Percentiles rank a stretch among this genome's conserved stretches.
Conservation (phyloP, 2,888 invertebrate species). For the Exephanes ischioxanthus region DNA sequence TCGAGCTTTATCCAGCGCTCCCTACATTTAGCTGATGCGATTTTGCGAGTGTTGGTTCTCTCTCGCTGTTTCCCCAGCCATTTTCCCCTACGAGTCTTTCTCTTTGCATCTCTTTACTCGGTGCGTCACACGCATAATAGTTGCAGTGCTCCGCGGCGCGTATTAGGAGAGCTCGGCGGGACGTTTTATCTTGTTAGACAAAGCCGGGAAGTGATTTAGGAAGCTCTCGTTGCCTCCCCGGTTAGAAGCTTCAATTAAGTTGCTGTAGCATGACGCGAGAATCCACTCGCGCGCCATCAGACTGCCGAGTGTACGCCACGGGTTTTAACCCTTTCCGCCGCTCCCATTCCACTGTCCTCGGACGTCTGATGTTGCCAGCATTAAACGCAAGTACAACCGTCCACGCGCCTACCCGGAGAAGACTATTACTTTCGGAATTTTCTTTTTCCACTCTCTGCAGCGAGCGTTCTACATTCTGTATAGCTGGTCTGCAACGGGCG, state of each 20-base stretch:
- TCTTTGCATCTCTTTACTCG: not conserved
- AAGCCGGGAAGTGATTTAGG: constrained; percentile 51
- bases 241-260: constrained; percentile 69
- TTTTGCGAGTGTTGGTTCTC: constrained; percentile 48
- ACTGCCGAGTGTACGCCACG: constrained; percentile 56
- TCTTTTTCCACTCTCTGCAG: constrained; percentile 11
- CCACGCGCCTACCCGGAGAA: constrained; percentile 26
- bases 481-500: not conserved
- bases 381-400: constrained; percentile 29
- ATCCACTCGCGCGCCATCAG: constrained; percentile 65
- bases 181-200: constrained; percentile 32
- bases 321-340: constrained; percentile 60
- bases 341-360: constrained; percentile 49
- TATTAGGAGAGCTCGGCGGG: constrained; percentile 13
- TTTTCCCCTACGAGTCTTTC: constrained; percentile 16
- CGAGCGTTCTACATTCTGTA: not conserved
- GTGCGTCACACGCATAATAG: constrained; percentile 6
- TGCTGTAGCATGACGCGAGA: constrained; percentile 69
- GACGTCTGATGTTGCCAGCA: constrained; percentile 16
- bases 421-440: constrained; percentile 40
- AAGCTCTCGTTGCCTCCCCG: constrained; percentile 30
- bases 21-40: constrained; percentile 60
- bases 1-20: constrained; percentile 13
- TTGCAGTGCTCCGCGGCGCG: no score
- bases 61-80: constrained; percentile 44